Evolutionary conservation across 2,113 vertebrate species (phyloP), one percentile per base, ranked within the genome.

Genomic region (Platichthys stellatus): DNA sequence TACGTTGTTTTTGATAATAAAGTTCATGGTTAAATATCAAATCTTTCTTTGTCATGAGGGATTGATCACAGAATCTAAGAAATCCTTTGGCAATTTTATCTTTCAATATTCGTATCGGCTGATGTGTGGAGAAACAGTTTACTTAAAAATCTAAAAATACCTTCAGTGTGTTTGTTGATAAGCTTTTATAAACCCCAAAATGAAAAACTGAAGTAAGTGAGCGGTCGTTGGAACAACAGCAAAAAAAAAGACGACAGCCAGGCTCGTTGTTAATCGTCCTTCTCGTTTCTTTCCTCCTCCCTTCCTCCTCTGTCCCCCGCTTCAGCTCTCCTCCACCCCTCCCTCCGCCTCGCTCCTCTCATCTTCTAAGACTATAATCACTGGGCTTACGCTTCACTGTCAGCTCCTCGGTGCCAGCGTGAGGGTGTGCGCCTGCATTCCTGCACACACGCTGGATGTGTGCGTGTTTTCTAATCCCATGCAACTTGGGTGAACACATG

Each of bases 331-430:
- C 76, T 81, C 60, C 90, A 7, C 78, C 95, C 93, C 76, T 81
- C 60, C 90, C 95, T 88, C 94, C 95, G 89, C 94, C 86, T 87
- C 88, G 15, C 74, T 86, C 82, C 82, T 80, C 84, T 92, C 84
- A 74, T 88, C 89, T 74, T 84, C 77, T 81, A 28, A 81, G 82
- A 54, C 80, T 78, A 13, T 91, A 89, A 91, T 90, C 78, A 83
- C 74, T 17, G 72, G 75, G 72, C 77, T 87, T 78, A 75, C 81
- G 40, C 81, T 86, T 90, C 88, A 86, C 88, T 86, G 89, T 92
- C 90, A 83, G 2, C 77, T 85, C 69, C 76, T 76, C 76, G 51
- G 13, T 74, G 80, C 65, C 76, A 49, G 75, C 26, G 62, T 73
- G 56, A 64, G 54, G 68, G 63, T 68, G 76, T 75, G 60, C 54